Conservation (phyloP, 1,140 invertebrate species). For the Archegozetes longisetosus region DNA sequence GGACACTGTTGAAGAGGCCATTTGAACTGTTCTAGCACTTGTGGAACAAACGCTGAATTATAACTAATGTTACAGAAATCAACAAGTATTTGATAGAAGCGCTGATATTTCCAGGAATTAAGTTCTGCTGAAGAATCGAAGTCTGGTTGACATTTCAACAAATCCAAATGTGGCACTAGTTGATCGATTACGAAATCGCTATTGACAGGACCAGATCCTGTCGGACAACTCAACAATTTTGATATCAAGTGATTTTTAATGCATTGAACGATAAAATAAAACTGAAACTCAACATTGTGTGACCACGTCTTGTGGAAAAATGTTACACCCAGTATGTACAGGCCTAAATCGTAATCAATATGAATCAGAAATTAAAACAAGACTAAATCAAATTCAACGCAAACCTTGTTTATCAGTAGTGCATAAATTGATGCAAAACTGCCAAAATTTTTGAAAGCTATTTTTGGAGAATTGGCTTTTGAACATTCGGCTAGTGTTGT, state of each 20-base stretch:
- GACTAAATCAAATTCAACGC: neutral
- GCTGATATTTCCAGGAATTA: constrained; percentile 18
- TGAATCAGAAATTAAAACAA: neutral
- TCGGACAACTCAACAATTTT: constrained; percentile 4
- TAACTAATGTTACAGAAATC: constrained; percentile 12
- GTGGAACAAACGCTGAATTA: constrained; percentile 33
- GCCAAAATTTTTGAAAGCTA: constrained; percentile 16
- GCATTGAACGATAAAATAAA: constrained; percentile 16
- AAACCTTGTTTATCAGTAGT: constrained; percentile 18
- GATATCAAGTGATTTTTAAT: constrained; percentile 9
- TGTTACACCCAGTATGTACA: constrained; percentile 12
- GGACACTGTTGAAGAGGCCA: constrained; percentile 82
- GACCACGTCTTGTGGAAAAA: constrained; percentile 17
- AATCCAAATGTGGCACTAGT: constrained; percentile 15
- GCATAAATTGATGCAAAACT: constrained; percentile 17
- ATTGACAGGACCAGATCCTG: constrained; percentile 6
- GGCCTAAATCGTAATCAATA: constrained; percentile 3
- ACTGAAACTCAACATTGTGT: constrained; percentile 17
- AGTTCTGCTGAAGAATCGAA: constrained; percentile 13
- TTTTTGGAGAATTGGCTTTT: constrained; percentile 5
- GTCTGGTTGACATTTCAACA: constrained; percentile 19
- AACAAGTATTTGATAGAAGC: constrained; percentile 17
- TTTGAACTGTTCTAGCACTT: constrained; percentile 79
- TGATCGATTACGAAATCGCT: constrained; percentile 1
- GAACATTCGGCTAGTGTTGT: constrained; percentile 11